Percentiles rank a stretch among this genome's conserved stretches.
Conservation (phyloP, 2,797 vertebrate species). For the Peromyscus aztecus region DNA sequence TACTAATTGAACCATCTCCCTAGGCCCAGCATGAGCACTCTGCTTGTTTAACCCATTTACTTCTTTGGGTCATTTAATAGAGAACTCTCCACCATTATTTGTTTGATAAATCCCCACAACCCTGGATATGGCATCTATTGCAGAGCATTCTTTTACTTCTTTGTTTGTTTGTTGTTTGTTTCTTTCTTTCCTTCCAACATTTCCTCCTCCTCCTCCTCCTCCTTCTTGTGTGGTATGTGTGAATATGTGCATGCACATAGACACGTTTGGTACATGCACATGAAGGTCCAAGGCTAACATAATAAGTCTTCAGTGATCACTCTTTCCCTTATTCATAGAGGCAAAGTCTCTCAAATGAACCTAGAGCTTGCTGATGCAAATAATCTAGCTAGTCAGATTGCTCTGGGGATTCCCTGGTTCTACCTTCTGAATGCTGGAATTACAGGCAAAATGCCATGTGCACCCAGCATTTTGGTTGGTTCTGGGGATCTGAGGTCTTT, state of each 20-base stretch:
- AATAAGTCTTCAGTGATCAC: not conserved
- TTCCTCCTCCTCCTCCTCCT: not conserved
- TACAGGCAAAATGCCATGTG: not conserved
- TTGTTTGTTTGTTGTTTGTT: fast-evolving
- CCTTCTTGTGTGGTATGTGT: not conserved
- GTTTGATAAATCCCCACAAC: not conserved
- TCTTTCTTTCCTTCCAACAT: not conserved
- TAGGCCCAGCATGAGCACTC: fast-evolving
- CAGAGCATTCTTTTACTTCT: not conserved
- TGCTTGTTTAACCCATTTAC: not conserved
- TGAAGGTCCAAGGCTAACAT: not conserved
- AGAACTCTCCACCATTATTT: not conserved
- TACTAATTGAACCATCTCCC: not conserved
- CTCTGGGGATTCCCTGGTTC: not conserved
- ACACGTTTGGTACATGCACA: not conserved
- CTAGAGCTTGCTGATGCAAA: not conserved
- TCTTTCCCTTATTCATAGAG: not conserved
- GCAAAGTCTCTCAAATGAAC: not conserved
- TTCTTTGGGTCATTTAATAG: not conserved
- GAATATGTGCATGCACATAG: not conserved
- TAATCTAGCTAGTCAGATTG: not conserved
- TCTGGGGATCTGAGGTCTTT: not conserved
- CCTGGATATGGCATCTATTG: not conserved
- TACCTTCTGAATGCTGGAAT: not conserved
- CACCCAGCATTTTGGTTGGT: not conserved